Evolutionary conservation across 1,140 invertebrate genomes (phyloP).

Genomic region (Drosophila quadrilineata): DNA sequence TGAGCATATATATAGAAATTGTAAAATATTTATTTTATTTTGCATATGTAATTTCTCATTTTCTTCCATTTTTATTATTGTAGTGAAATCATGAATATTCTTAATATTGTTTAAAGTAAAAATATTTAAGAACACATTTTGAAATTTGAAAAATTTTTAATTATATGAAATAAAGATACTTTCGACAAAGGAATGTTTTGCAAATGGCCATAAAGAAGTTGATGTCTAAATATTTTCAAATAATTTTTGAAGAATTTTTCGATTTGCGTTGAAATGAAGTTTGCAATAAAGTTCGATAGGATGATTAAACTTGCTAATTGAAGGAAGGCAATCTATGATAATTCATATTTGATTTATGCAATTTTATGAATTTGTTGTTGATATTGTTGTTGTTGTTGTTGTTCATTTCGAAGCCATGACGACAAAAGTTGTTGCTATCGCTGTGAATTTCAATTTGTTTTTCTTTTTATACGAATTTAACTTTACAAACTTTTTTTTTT

Average conservation of each 20-base stretch:
- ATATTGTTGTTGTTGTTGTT: slow-evolving; percentile 24
- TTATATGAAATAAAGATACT: too few relatives aligned
- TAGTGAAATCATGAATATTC: too few relatives aligned
- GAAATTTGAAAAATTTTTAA: too few relatives aligned
- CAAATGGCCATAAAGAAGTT: too few relatives aligned
- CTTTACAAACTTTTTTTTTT: slow-evolving; percentile 7
- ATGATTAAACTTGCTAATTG: slow-evolving; percentile 67
- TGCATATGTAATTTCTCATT: too few relatives aligned
- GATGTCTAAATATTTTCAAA: too few relatives aligned
- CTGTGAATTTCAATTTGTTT: slow-evolving; percentile 66
- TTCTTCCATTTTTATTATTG: too few relatives aligned
- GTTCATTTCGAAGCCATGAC: slow-evolving; percentile 33
- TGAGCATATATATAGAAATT: too few relatives aligned
- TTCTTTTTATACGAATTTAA: slow-evolving; percentile 41
- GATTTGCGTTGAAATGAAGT: slow-evolving; percentile 29
- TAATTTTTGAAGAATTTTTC: background rate
- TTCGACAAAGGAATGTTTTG: too few relatives aligned
- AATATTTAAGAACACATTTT: too few relatives aligned
- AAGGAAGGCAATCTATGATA: slow-evolving; percentile 56
- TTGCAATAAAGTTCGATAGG: slow-evolving; percentile 1
- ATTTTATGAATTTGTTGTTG: slow-evolving; percentile 48
- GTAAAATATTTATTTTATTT: too few relatives aligned
- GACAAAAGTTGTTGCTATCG: slow-evolving; percentile 52
- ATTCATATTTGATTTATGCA: slow-evolving; percentile 68
- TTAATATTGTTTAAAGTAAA: too few relatives aligned